phyloP scores from a whole-genome alignment of 2,113 vertebrate genomes.

The Brachyhypopomus occidentalis region DNA sequence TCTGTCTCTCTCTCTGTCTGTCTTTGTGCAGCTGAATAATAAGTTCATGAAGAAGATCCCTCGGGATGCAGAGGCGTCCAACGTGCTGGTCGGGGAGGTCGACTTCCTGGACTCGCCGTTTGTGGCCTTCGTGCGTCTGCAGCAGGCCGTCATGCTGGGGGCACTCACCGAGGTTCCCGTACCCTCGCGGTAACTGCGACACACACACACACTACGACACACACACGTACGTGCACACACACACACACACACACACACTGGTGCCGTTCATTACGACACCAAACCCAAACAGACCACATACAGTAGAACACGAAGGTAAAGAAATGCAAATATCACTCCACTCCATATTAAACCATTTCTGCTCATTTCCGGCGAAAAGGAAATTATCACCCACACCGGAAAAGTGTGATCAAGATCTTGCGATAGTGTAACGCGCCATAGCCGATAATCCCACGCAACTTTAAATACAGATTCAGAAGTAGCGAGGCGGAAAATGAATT shows the following conservation, averaged over 20 bases:
- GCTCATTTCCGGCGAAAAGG: neutral
- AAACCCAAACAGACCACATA: too few relatives aligned
- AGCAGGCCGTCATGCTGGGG: conserved; percentile 94
- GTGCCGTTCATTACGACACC: too few relatives aligned
- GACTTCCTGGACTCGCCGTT: conserved; percentile 93
- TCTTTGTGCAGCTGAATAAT: conserved; percentile 85
- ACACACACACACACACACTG: too few relatives aligned
- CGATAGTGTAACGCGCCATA: neutral
- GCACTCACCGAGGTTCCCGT: conserved; percentile 95
- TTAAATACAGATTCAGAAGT: neutral
- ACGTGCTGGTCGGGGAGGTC: conserved; percentile 93
- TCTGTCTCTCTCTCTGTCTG: neutral
- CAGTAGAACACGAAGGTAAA: too few relatives aligned
- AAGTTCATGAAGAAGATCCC: conserved; percentile 99
- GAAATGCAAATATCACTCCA: too few relatives aligned
- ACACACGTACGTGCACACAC: too few relatives aligned
- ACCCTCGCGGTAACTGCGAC: conserved; percentile 84
- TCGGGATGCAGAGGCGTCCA: conserved; percentile 94
- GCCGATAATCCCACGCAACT: conserved; percentile 3
- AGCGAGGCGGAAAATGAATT: conserved; percentile 11
- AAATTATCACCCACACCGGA: neutral
- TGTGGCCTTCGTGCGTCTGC: conserved; percentile 92
- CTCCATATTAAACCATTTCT: too few relatives aligned
- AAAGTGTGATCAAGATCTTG: conserved; percentile 11
- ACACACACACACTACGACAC: neutral